A percentile compares a stretch with the other conserved stretches of the same genome.
These are phyloP conservation scores for Microcebus griseorufus DNA, from an alignment of 2,113 vertebrate species.

Conservation along the genomic window DNA sequence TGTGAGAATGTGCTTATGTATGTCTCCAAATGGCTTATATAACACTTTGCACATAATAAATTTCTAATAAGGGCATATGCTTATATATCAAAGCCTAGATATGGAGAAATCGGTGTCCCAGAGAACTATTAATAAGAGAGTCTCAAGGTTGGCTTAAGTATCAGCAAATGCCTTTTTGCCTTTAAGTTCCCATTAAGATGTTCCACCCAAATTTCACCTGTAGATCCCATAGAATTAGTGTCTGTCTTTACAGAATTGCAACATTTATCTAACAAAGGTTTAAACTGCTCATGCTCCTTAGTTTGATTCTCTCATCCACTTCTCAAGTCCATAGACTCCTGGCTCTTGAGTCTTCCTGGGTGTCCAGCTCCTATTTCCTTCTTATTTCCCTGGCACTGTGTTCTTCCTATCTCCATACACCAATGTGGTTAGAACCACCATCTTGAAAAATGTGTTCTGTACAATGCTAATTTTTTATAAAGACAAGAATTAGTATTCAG, in stretches of 20 bases:
- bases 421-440: neutral
- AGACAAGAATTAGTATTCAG: neutral
- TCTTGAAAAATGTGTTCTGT: neutral
- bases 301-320: neutral
- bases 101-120: neutral
- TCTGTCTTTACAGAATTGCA: neutral
- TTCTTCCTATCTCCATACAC: neutral
- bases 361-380: neutral
- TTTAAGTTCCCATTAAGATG: neutral
- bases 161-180: neutral
- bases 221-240: neutral
- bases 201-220: neutral
- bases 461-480: neutral
- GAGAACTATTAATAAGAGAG: neutral
- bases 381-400: neutral
- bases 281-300: neutral
- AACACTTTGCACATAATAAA: neutral
- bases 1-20: neutral
- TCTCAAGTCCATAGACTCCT: neutral
- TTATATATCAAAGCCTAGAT: neutral
- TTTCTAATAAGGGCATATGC: neutral
- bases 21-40: neutral
- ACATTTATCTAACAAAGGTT: neutral
- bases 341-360: neutral
- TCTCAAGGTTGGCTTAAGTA: neutral